Evolutionary conservation across 2,797 vertebrate genomes (phyloP).

Genomic region (Ciconia nigra): DNA sequence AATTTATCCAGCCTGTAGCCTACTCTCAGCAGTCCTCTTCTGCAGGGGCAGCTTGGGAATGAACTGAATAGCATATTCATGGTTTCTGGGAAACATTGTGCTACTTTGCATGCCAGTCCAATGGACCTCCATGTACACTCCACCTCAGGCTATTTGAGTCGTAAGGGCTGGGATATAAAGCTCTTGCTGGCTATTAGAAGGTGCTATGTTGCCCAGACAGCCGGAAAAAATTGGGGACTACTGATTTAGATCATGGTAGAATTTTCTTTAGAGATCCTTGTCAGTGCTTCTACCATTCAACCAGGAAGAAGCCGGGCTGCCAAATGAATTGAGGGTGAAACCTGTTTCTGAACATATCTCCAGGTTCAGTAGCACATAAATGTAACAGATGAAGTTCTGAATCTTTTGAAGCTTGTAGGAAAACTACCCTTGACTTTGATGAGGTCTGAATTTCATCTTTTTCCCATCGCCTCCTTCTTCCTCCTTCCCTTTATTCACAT

Average conservation of each 20-base stretch:
- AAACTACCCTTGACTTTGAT: constrained; percentile 50
- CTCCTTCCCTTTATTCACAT: constrained; percentile 1
- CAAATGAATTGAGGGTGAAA: constrained; percentile 42
- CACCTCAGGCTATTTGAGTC: neutral
- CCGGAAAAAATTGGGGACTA: neutral
- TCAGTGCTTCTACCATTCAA: constrained; percentile 29
- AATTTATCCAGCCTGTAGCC: neutral
- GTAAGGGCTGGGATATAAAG: neutral
- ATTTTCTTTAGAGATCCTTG: constrained; percentile 41
- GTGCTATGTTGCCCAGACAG: neutral
- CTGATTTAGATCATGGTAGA: neutral
- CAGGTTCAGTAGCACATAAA: neutral
- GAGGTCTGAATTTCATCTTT: constrained; percentile 45
- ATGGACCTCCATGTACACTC: neutral
- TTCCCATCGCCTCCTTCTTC: constrained; percentile 30
- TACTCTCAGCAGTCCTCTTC: neutral
- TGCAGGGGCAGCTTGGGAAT: neutral
- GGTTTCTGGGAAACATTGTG: neutral
- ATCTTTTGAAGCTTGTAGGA: constrained; percentile 53
- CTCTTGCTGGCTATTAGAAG: neutral
- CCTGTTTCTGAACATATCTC: constrained; percentile 30
- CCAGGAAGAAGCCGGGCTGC: constrained; percentile 39
- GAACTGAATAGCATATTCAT: neutral
- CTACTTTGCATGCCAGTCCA: neutral
- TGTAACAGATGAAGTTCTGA: neutral